A percentile compares a stretch with the other conserved stretches of the same genome.
phyloP scores from a whole-genome alignment of 2,888 invertebrate genomes.

The Protophormia terraenovae region DNA sequence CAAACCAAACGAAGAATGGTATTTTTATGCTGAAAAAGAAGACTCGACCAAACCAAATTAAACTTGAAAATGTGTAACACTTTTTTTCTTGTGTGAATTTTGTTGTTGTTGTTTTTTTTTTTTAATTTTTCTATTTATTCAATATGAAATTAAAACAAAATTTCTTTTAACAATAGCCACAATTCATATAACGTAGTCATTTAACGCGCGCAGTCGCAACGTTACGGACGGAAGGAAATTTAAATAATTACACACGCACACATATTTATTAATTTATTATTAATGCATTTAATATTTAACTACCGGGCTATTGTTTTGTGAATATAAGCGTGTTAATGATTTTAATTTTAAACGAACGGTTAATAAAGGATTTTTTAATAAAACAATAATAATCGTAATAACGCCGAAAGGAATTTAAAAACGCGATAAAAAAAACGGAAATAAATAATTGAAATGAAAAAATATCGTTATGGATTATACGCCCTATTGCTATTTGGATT shows the following conservation, averaged over 20 bases:
- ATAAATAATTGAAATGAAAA: slow-evolving; percentile 56
- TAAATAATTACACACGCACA: not conserved
- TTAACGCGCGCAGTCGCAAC: slow-evolving; percentile 56
- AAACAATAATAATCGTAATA: not conserved
- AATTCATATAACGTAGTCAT: slow-evolving; percentile 49
- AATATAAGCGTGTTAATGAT: not conserved
- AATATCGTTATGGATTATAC: slow-evolving; percentile 71
- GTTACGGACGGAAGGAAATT: slow-evolving; percentile 32
- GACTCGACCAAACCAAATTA: slow-evolving; percentile 29
- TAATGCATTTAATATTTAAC: not conserved
- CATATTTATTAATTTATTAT: not conserved
- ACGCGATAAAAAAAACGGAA: not conserved
- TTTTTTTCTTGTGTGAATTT: slow-evolving; percentile 58
- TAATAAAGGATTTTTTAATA: slow-evolving; percentile 6
- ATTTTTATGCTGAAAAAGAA: not conserved
- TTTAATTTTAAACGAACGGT: not conserved
- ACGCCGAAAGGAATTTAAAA: not conserved
- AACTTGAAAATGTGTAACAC: slow-evolving; percentile 65
- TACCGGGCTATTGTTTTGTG: not conserved
- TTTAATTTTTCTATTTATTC: slow-evolving; percentile 43
- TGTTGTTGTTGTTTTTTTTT: slow-evolving; percentile 11
- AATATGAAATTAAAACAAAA: slow-evolving; percentile 57
- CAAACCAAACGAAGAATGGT: slow-evolving; percentile 9
- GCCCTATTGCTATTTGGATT: slow-evolving; percentile 73
- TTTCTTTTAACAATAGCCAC: slow-evolving; percentile 61